phyloP scores from a whole-genome alignment of 1,140 invertebrate genomes.

The Papilio polyxenes region DNA sequence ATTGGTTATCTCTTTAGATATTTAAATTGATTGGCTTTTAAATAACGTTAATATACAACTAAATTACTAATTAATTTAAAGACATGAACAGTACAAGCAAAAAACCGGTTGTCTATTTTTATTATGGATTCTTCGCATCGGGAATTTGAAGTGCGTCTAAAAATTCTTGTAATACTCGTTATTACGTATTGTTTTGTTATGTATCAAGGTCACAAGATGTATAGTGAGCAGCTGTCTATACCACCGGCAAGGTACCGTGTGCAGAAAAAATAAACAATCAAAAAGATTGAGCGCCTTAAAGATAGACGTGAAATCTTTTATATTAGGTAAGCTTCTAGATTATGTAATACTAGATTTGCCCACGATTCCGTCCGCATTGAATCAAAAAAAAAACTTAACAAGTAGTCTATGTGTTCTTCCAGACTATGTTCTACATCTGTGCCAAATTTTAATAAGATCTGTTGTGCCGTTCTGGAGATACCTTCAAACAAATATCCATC shows the following conservation, averaged over 20 bases:
- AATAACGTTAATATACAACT: too few relatives aligned
- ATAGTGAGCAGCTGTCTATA: conserved; percentile 16
- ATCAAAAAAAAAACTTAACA: too few relatives aligned
- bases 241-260: conserved; percentile 17
- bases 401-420: too few relatives aligned
- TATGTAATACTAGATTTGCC: not conserved
- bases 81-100: not conserved
- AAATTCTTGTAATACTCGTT: not conserved
- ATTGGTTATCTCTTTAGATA: not conserved
- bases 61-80: not conserved
- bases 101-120: conserved; percentile 10
- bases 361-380: too few relatives aligned
- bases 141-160: conserved; percentile 15
- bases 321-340: not conserved
- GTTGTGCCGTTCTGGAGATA: too few relatives aligned
- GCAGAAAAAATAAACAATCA: conserved; percentile 9
- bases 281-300: not conserved
- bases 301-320: not conserved
- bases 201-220: conserved; percentile 11
- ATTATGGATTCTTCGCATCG: not conserved
- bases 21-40: not conserved
- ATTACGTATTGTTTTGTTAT: conserved; percentile 22
- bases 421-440: too few relatives aligned
- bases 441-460: too few relatives aligned
- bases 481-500: too few relatives aligned